These are phyloP conservation scores for Mormyrus iriodes DNA, from an alignment of 2,113 vertebrate genomes.

Conservation along the genomic window DNA sequence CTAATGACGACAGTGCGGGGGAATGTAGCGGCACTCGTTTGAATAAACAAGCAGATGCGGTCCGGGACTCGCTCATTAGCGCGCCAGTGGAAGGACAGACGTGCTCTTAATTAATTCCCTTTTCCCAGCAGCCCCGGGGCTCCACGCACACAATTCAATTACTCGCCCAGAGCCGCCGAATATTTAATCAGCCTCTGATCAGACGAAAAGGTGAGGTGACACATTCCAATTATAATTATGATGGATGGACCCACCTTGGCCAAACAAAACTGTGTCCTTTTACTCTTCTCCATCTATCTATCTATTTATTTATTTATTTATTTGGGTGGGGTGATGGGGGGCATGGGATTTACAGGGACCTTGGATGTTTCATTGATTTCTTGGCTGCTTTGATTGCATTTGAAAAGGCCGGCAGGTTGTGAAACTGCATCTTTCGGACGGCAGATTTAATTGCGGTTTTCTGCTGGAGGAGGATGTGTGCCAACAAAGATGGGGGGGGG, in stretches of 20 bases:
- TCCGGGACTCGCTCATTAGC: slow-evolving; percentile 32
- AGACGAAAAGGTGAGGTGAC: slow-evolving; percentile 47
- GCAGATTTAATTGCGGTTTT: slow-evolving; percentile 5
- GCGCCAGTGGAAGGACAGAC: slow-evolving; percentile 28
- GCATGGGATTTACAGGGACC: neutral
- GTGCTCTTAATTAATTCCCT: slow-evolving; percentile 35
- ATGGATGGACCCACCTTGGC: slow-evolving; percentile 39
- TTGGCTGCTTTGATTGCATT: slow-evolving; percentile 11
- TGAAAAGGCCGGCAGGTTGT: slow-evolving; percentile 13
- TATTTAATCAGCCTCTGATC: slow-evolving; percentile 48
- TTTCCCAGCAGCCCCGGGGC: slow-evolving; percentile 28
- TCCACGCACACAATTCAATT: slow-evolving; percentile 38
- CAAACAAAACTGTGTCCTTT: slow-evolving; percentile 37
- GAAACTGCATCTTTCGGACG: neutral
- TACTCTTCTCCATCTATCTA: slow-evolving; percentile 24
- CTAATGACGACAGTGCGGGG: neutral
- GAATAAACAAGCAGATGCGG: slow-evolving; percentile 27
- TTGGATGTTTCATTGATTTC: slow-evolving; percentile 9
- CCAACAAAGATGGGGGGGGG: slow-evolving; percentile 26
- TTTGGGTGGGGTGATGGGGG: neutral
- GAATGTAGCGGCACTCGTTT: slow-evolving; percentile 20
- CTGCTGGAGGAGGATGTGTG: slow-evolving; percentile 25
- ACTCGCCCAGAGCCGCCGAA: slow-evolving; percentile 36
- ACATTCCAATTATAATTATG: slow-evolving; percentile 49
- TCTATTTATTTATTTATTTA: neutral